Conservation (phyloP, 2,113 vertebrate genomes). For the Gambusia holbrooki region DNA sequence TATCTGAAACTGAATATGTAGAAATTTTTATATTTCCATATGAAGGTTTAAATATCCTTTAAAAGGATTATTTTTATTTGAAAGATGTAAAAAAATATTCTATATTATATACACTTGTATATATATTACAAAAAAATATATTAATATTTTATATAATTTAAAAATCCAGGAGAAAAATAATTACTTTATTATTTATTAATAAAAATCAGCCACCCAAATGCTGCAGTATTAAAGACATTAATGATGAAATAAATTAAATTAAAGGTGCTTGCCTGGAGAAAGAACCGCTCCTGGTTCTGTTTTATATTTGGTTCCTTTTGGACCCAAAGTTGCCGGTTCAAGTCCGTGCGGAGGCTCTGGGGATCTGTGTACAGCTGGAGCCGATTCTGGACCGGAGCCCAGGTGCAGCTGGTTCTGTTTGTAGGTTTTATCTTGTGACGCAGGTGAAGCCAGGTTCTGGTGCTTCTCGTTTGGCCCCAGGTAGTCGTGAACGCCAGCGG, state of each 20-base stretch:
- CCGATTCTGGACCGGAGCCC: conserved; percentile 30
- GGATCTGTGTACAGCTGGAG: conserved; percentile 9
- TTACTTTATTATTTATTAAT: background rate
- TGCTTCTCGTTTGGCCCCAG: conserved; percentile 51
- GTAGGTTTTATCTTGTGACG: conserved; percentile 57
- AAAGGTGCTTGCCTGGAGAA: conserved; percentile 60
- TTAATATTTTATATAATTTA: background rate
- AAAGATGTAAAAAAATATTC: background rate
- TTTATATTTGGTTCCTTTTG: conserved; percentile 31
- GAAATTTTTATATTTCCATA: too few relatives aligned
- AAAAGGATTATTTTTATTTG: background rate
- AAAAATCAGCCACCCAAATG: too few relatives aligned
- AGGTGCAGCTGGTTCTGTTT: conserved; percentile 23
- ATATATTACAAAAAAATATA: background rate
- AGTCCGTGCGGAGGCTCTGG: conserved; percentile 11
- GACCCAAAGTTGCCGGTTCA: background rate
- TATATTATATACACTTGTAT: background rate
- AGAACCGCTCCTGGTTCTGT: conserved; percentile 12
- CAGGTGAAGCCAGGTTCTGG: conserved; percentile 31
- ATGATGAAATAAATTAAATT: background rate
- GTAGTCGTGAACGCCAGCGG: conserved; percentile 11
- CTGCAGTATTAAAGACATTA: background rate
- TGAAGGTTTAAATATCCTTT: background rate
- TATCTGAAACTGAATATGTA: too few relatives aligned
- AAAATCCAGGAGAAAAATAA: background rate